phyloP scores from a whole-genome alignment of 2,888 invertebrate genomes.

The Helicoverpa assulta region DNA sequence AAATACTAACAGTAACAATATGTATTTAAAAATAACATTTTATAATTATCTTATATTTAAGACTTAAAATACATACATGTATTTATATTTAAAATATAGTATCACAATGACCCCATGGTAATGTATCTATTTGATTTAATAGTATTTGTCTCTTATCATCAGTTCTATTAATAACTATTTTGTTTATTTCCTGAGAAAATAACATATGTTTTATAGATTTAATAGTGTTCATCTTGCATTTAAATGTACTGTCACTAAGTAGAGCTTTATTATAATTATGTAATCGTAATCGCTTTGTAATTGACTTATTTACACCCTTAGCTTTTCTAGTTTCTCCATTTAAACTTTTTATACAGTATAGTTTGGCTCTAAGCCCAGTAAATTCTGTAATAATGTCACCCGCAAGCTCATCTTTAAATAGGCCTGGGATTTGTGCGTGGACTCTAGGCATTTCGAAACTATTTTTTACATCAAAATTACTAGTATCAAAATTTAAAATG shows the following conservation, averaged over 20 bases:
- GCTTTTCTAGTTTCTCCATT: constrained; percentile 1
- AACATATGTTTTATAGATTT: constrained; percentile 7
- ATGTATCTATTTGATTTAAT: constrained; percentile 4
- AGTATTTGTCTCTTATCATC: constrained; percentile 5
- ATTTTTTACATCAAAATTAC: constrained; percentile 13
- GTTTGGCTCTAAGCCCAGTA: constrained; percentile 33
- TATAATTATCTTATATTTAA: not conserved
- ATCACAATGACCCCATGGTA: constrained; percentile 9
- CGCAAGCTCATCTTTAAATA: constrained; percentile 36
- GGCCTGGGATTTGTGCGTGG: constrained; percentile 19
- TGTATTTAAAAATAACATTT: not conserved
- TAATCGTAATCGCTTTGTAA: not conserved
- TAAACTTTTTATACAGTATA: constrained; percentile 21
- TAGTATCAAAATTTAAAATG: constrained; percentile 19
- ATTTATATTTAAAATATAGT: too few relatives aligned
- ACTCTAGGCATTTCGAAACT: constrained; percentile 7
- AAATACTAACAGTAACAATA: too few relatives aligned
- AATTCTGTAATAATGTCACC: constrained; percentile 35
- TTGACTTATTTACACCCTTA: constrained; percentile 8
- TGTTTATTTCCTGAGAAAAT: constrained; percentile 9
- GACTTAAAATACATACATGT: too few relatives aligned
- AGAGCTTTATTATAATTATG: too few relatives aligned
- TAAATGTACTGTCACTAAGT: not conserved
- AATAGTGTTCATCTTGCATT: constrained; percentile 1
- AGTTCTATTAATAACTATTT: constrained; percentile 2